Base-by-base conservation (phyloP, 2,113 vertebrate species). In the Myrmecophaga tridactyla region DNA sequence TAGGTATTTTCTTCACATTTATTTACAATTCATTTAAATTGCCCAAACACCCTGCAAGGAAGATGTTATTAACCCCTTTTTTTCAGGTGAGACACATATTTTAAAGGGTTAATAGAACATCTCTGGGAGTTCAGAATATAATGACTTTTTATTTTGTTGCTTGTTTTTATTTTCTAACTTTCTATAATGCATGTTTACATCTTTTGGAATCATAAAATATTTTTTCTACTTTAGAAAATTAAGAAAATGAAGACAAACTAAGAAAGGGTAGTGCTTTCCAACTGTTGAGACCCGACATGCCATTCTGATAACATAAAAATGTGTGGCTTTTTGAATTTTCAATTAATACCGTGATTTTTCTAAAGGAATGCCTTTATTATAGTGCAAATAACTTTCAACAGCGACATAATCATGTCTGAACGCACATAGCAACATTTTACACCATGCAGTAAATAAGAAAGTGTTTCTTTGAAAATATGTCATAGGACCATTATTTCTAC, bases 311-410 rank as follows among this genome's bases (percentile, higher is more conserved):
- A 48, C 51, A 43, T 27, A 58, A 39, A 51, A 84, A 84, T 63
- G 7, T 20, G 27, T 77, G 17, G 76, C 17, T n/a, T 43, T 60
- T 58, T 82, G 76, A 67, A 81, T 67, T 58, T 29, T 39, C 29
- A 80, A 39, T 13, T 18, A 43, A 29, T 18, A 77, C 1, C 31
- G 67, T 15, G n/a, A n/a, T n/a, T n/a, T 48, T 48, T 48, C 7
- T 9, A 48, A 98, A 96, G 98, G 98, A 98, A 97, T 96, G 97
- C 97, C 96, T 98, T 97, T 96, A 97, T 98, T 98, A 97, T 98
- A 98, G 96, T 98, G 98, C 98, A n/a, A n/a, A n/a, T n/a, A n/a
- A n/a, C n/a, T n/a, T n/a, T n/a, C n/a, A n/a, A n/a, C n/a, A n/a
- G n/a, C 98, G 97, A 96, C 97, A 98, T 92, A 92, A 67, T 95